Percentiles rank a stretch among this genome's conserved stretches.
phyloP scores from a whole-genome alignment of 1,140 invertebrate genomes.

The Aethina tumida region DNA sequence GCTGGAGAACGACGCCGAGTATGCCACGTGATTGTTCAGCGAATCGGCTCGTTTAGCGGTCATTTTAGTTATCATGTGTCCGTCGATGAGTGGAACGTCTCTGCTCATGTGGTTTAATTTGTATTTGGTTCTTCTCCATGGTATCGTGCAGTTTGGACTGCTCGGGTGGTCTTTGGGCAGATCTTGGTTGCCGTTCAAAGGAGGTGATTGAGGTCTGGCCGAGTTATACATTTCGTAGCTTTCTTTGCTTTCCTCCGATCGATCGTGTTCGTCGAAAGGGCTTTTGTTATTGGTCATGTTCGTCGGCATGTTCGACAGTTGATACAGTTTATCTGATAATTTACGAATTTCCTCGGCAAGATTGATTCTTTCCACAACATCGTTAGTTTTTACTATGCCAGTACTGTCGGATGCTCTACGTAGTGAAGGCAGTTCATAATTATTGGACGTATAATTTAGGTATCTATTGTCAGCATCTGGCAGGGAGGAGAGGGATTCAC shows the following conservation, averaged over 20 bases:
- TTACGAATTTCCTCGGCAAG: slow-evolving; percentile 71
- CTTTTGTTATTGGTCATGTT: slow-evolving; percentile 35
- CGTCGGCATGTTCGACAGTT: slow-evolving; percentile 56
- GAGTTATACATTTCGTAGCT: slow-evolving; percentile 36
- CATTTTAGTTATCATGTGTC: slow-evolving; percentile 5
- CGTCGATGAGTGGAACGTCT: slow-evolving; percentile 45
- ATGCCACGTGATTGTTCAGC: slow-evolving; percentile 17
- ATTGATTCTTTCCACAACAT: slow-evolving; percentile 50
- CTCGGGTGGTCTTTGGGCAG: slow-evolving; percentile 17
- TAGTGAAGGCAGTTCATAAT: slow-evolving; percentile 10
- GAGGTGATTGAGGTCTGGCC: neutral
- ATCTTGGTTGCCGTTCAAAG: slow-evolving; percentile 7
- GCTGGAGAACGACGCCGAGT: slow-evolving; percentile 13
- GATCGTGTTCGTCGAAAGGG: slow-evolving; percentile 1
- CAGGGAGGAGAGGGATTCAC: slow-evolving; percentile 56
- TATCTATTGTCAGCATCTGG: slow-evolving; percentile 29
- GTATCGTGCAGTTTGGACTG: slow-evolving; percentile 30
- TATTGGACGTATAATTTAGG: slow-evolving; percentile 9
- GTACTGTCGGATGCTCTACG: slow-evolving; percentile 64
- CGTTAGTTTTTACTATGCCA: slow-evolving; percentile 46
- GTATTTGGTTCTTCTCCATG: slow-evolving; percentile 48
- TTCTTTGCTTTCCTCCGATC: neutral
- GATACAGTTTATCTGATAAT: slow-evolving; percentile 63
- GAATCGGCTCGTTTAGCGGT: slow-evolving; percentile 3
- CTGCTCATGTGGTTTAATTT: slow-evolving; percentile 48